Conservation (phyloP, 2,113 vertebrate species). For the Ammospiza caudacuta region DNA sequence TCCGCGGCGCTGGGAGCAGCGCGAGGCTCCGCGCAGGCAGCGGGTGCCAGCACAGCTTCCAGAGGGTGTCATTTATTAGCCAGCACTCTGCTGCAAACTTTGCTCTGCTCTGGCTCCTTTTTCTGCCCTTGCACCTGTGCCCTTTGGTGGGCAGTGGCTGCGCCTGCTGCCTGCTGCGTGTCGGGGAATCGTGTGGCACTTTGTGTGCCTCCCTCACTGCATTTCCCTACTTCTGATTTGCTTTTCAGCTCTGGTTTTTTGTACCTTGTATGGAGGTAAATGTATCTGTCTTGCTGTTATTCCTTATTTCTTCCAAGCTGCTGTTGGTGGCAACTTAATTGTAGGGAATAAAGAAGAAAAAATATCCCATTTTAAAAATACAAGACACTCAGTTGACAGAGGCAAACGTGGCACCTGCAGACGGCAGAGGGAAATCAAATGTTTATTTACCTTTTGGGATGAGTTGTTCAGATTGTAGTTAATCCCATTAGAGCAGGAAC, state of each 20-base stretch:
- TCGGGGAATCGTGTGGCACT: background rate
- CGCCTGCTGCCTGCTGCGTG: background rate
- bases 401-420: background rate
- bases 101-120: background rate
- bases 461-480: background rate
- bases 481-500: background rate
- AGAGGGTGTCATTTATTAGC: background rate
- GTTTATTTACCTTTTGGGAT: conserved; percentile 27
- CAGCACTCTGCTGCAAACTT: rapidly evolving
- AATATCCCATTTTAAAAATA: background rate
- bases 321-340: background rate
- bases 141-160: background rate
- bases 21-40: background rate
- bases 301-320: background rate
- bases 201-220: background rate
- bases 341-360: background rate
- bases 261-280: background rate
- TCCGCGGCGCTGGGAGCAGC: background rate
- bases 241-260: background rate
- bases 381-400: background rate
- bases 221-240: background rate
- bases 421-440: background rate
- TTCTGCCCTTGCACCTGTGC: conserved; percentile 3
- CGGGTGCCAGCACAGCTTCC: background rate
- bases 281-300: background rate